Base-by-base conservation (phyloP, 1,140 invertebrate genomes). In the Melitaea cinxia region DNA sequence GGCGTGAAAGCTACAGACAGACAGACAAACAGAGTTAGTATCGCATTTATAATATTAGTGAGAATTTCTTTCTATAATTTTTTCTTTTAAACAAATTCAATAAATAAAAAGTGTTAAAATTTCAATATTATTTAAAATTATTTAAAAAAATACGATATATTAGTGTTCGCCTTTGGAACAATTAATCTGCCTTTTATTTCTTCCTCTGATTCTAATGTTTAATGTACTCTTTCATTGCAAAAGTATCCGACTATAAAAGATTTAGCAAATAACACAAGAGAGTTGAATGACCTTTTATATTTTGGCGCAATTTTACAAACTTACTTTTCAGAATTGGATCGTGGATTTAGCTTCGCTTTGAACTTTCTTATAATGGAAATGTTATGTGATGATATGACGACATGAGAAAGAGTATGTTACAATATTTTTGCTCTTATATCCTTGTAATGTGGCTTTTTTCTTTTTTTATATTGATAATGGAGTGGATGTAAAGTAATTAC, bases 211-310 rank as follows among this genome's bases (percentile, higher is more conserved):
- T 10, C 0, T 39, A 15, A 0, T 10, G 17, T 45, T 45, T n/a
- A 45, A 10, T 45, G 17, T 19, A 19, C 17, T 45, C 19, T 21
- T 37, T 2, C 1, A 39, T 3, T 17, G 23, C 42, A 47, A 47
- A 23, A 47, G 21, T 23, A 23, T 23, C 9, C 12, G 23, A 47
- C 19, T 47, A n/a, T n/a, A 1, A 19, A 42, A 17, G 14, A 17
- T 15, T 47, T 47, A 19, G n/a, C 42, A 47, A 47, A 47, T 47
- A 47, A 47, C 42, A 17, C 5, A 23, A 10, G 9, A 47, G 17
- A 17, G 37, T 42, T 42, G 42, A 47, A 47, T 47, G 42, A 23
- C 14, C 42, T 23, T 23, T 47, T 0, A 23, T 47, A 12, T 47
- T 19, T 19, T 12, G 19, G 4, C 10, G 19, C 21, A 23, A n/a